Evolutionary conservation across 53 echinoderm and acorn worm species (phyloP), one percentile per base, ranked within the genome.

Genomic region (Stichopus horrens): DNA sequence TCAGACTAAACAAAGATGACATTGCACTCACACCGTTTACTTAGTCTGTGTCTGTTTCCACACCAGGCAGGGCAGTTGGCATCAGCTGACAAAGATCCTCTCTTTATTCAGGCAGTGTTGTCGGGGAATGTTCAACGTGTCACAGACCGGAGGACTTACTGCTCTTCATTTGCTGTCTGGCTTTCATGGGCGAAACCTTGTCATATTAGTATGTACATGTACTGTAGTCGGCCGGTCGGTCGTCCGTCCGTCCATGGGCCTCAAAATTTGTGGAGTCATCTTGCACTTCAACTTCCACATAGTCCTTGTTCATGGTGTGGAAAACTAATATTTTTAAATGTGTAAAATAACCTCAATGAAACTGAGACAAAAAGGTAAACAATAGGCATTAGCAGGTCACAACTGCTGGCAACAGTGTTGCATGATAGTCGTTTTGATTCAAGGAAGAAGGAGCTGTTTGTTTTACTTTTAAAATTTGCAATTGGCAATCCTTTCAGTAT

Each of bases 1-100:
- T 76, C 85, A 85, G 85, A 85, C 85, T 85, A 85, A 67, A 85
- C 65, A 85, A 67, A 85, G 85, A 52, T 85, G 85, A 66, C 65
- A 85, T 85, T 5, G 85, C 65, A 67, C 54, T 71, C 71, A 54
- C 77, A 51, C 77, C 77, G 52, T 54, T 76, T 9, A 51, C 52
- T 76, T 51, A 76, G 54, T 22, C 77, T 76, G 77, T 76, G 52
- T 76, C 52, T 76, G 52, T 37, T 51, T 53, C 77, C 77, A 76
- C 54, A 51, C 52, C 77, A 76, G 10, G 52, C 77, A 76, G 10
- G 52, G 77, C 77, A 76, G 68, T 14, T n/a, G 68, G 68, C 68
- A 67, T 67, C 68, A 67, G 10, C 52, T 76, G 16, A 71, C 71
- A 18, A 16, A 21, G 77, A 53, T 23, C 75, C 9, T 75, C 75